phyloP scores from a whole-genome alignment of 2,797 vertebrate genomes.

The Trematomus bernacchii region DNA sequence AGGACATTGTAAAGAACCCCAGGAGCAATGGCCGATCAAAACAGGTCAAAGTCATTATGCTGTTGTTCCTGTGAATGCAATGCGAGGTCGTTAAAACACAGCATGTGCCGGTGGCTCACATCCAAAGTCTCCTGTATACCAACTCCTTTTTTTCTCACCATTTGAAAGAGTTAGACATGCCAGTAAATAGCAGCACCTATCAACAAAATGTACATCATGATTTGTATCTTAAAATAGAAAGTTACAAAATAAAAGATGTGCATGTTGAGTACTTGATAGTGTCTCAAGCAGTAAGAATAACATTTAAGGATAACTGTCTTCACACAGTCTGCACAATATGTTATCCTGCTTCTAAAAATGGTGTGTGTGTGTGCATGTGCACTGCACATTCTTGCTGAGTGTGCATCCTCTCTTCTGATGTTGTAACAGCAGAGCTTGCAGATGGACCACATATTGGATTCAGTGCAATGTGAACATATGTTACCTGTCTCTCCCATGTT shows the following conservation, averaged over 20 bases:
- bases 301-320: background rate
- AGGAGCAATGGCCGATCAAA: constrained; percentile 12
- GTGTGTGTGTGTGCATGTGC: constrained; percentile 12
- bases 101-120: background rate
- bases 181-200: background rate
- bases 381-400: constrained; percentile 43
- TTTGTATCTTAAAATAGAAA: background rate
- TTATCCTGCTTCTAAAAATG: constrained; percentile 7
- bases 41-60: constrained; percentile 32
- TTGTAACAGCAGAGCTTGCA: constrained; percentile 43
- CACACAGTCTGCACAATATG: constrained; percentile 6
- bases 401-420: constrained; percentile 42
- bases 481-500: constrained; percentile 29
- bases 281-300: background rate
- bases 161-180: constrained; percentile 3
- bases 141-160: background rate
- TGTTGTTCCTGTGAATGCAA: constrained; percentile 13
- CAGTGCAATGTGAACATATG: constrained; percentile 39
- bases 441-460: constrained; percentile 53
- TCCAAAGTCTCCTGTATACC: background rate
- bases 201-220: background rate
- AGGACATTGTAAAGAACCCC: background rate
- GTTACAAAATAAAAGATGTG: background rate
- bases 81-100: constrained; percentile 14
- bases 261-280: background rate